Base-by-base conservation (phyloP, 1,140 invertebrate genomes). In the Cyclargus thomasi region DNA sequence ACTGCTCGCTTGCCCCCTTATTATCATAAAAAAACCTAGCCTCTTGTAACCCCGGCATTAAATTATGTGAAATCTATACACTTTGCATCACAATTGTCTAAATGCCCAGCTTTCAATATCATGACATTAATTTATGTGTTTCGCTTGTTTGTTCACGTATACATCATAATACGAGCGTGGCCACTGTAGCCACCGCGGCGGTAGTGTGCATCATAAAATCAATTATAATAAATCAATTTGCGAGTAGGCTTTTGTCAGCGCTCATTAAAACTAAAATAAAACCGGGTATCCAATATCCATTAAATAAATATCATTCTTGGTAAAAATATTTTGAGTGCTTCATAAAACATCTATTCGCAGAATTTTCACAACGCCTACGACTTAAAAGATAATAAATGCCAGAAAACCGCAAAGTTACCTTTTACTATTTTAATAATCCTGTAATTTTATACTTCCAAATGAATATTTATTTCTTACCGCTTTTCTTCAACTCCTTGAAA, bases 241-340 rank as follows among this genome's bases (percentile, higher is more conserved):
- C 59, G 63, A 35, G 59, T 39, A 74, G 67, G 70, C 64, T 75
- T 77, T 74, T 75, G 71, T 75, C 73, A 75, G 74, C 78, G 74
- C 74, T 81, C 81, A 79, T 83, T 85, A 85, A 79, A 76, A 75
- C 70, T 64, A 75, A 78, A 82, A 80, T 77, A 67, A 76, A 78
- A 68, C 69, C 71, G 63, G 66, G 53, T 65, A 14, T 20, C 72
- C 73, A 77, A 21, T 23, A 18, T 14, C 72, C 73, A 77, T 78
- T 77, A 78, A 69, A 71, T 74, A 57, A 35, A 65, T 22, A 66
- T 72, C 67, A 53, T 64, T 68, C 47, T 47, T 47, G 11, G 3
- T 47, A 11, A 47, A 47, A 47, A 47, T 47, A 47, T 47, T 14
- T 11, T 11, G 39, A 14, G 8, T 47, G 39, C 20, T 59, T 17